These are phyloP conservation scores for Dryas iulia DNA, from an alignment of 1,140 invertebrate genomes.

Conservation along the genomic window DNA sequence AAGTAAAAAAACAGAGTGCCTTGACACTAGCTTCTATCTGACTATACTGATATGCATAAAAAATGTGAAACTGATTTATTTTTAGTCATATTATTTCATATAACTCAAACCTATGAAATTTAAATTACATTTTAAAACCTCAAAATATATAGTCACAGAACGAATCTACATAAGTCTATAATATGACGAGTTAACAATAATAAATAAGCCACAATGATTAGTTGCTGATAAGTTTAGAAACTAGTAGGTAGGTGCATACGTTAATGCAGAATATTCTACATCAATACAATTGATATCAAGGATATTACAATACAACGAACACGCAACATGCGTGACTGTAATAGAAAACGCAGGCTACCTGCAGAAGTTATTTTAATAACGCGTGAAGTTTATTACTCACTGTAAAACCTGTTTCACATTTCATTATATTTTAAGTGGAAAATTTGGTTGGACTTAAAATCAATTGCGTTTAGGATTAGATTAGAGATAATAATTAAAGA, in stretches of 20 bases:
- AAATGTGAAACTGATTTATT: no score
- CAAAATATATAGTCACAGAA: neutral
- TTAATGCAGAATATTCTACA: slow-evolving; percentile 1
- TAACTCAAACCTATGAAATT: no score
- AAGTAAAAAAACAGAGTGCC: no score
- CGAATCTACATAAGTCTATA: neutral
- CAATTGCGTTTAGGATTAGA: neutral
- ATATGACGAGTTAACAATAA: neutral
- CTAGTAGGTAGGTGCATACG: neutral
- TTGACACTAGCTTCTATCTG: no score
- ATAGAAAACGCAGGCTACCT: slow-evolving; percentile 41
- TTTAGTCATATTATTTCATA: no score
- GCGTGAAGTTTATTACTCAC: slow-evolving; percentile 17
- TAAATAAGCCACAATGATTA: neutral
- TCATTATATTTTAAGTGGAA: neutral
- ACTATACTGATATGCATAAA: no score
- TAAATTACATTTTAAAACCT: no score
- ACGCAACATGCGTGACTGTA: slow-evolving; percentile 43
- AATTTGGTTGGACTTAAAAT: neutral
- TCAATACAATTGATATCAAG: slow-evolving; percentile 22
- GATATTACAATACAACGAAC: slow-evolving; percentile 19
- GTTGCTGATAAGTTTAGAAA: neutral
- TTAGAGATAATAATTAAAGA: no score
- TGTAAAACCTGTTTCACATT: neutral
- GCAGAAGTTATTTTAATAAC: slow-evolving; percentile 27